A percentile compares a stretch with the other conserved stretches of the same genome.
phyloP scores from a whole-genome alignment of 2,888 invertebrate species.

The Rhagonycha fulva region DNA sequence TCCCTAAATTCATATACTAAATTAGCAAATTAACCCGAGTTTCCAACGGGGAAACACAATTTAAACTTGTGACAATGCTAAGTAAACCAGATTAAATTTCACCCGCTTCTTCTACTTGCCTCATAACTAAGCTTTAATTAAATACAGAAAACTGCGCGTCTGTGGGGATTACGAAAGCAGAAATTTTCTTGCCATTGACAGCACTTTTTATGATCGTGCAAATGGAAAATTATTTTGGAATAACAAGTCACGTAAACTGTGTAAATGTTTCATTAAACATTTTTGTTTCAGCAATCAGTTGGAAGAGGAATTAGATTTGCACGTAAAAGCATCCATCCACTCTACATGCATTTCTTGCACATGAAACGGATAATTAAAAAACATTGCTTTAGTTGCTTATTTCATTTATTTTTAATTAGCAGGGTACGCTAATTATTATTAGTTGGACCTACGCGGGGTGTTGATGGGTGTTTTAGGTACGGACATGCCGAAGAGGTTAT shows the following conservation, averaged over 20 bases:
- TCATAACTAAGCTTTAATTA: conserved; percentile 46
- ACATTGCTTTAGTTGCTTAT: no score
- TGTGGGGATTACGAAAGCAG: conserved; percentile 24
- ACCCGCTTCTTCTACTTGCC: conserved; percentile 40
- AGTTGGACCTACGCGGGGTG: no score
- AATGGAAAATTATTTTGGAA: not conserved
- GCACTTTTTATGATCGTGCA: conserved; percentile 1
- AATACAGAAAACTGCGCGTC: conserved; percentile 43
- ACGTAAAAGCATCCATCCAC: not conserved
- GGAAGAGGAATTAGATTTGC: not conserved
- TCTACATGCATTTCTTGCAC: not conserved
- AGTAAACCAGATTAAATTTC: conserved; percentile 53
- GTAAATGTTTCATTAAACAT: not conserved
- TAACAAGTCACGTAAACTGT: not conserved
- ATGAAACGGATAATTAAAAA: not conserved
- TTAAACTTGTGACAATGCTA: conserved; percentile 52
- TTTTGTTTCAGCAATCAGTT: not conserved
- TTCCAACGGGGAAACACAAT: conserved; percentile 43
- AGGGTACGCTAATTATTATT: no score
- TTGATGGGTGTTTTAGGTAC: no score
- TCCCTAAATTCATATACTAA: conserved; percentile 41
- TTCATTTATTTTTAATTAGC: no score
- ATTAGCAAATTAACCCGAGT: conserved; percentile 42
- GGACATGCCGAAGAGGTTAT: not conserved
- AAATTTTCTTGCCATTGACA: conserved; percentile 21